Conservation (phyloP, 2,113 vertebrate species). For the Synodontis membranacea region DNA sequence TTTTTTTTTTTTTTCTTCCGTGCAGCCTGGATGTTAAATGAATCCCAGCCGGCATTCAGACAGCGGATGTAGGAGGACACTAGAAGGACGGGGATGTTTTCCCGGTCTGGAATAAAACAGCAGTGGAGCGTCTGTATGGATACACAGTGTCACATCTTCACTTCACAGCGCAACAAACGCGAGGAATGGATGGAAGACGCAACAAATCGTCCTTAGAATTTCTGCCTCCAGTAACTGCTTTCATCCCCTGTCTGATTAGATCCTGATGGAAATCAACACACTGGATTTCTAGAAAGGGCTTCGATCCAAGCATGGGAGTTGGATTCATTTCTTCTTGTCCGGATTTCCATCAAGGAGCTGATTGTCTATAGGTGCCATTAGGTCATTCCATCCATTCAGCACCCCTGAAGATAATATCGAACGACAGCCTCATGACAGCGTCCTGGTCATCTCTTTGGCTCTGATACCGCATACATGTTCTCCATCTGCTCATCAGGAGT, state of each 20-base stretch:
- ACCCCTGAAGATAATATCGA: background rate
- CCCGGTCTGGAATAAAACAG: slow-evolving; percentile 20
- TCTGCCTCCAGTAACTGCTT: background rate
- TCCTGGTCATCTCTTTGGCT: background rate
- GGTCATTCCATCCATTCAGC: background rate
- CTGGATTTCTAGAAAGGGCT: slow-evolving; percentile 42
- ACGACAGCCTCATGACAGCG: background rate
- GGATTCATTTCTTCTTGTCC: background rate
- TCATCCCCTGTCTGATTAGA: slow-evolving; percentile 25
- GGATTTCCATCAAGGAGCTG: background rate
- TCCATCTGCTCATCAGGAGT: background rate
- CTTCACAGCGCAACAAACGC: background rate
- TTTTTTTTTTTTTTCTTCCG: no score
- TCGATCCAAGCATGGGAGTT: slow-evolving; percentile 29
- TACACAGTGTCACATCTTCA: background rate
- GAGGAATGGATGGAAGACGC: background rate
- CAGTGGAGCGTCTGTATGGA: background rate
- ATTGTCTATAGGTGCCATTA: background rate
- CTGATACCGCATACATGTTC: background rate
- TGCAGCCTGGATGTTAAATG: background rate
- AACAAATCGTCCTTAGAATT: background rate
- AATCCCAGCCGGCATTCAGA: slow-evolving; percentile 3
- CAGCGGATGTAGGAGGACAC: slow-evolving; percentile 16
- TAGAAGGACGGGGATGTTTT: slow-evolving; percentile 13
- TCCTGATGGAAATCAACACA: slow-evolving; percentile 23